Conservation (phyloP, 2,113 vertebrate species). For the Nanorana parkeri region DNA sequence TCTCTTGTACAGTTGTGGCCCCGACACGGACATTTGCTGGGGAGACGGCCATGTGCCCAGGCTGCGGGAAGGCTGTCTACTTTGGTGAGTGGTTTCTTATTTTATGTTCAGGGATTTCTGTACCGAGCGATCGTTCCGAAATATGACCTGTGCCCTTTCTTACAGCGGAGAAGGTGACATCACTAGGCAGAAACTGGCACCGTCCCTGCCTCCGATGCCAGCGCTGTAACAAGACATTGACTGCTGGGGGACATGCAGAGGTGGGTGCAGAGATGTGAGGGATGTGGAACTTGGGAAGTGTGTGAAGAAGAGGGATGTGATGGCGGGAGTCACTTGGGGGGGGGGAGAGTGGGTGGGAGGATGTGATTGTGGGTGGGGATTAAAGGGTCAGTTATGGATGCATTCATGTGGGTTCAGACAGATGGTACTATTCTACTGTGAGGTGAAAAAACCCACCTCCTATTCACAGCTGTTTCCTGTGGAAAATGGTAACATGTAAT, state of each 20-base stretch:
- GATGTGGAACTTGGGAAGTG: too few species aligned
- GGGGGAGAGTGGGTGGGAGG: too few species aligned
- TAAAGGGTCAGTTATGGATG: too few species aligned
- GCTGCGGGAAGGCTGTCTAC: conserved; percentile 73
- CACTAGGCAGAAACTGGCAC: conserved; percentile 78
- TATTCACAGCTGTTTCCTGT: too few species aligned
- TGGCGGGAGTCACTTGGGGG: too few species aligned
- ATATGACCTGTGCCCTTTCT: background rate
- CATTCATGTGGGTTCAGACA: too few species aligned
- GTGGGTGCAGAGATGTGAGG: conserved; percentile 53
- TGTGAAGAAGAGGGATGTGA: too few species aligned
- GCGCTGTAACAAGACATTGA: conserved; percentile 74
- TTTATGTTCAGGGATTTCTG: background rate
- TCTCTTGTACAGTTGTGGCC: conserved; percentile 30
- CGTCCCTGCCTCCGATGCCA: conserved; percentile 76
- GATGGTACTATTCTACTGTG: too few species aligned
- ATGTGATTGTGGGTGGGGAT: too few species aligned
- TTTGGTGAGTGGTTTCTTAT: conserved; percentile 69
- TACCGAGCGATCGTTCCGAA: too few species aligned
- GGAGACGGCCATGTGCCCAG: conserved; percentile 72
- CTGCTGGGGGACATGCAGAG: conserved; percentile 75
- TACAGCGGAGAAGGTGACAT: conserved; percentile 69
- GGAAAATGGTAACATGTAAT: too few species aligned
- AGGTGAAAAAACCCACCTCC: too few species aligned
- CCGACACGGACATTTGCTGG: conserved; percentile 70